phyloP scores from a whole-genome alignment of 2,888 invertebrate species.

The Pseudanteris insignis region DNA sequence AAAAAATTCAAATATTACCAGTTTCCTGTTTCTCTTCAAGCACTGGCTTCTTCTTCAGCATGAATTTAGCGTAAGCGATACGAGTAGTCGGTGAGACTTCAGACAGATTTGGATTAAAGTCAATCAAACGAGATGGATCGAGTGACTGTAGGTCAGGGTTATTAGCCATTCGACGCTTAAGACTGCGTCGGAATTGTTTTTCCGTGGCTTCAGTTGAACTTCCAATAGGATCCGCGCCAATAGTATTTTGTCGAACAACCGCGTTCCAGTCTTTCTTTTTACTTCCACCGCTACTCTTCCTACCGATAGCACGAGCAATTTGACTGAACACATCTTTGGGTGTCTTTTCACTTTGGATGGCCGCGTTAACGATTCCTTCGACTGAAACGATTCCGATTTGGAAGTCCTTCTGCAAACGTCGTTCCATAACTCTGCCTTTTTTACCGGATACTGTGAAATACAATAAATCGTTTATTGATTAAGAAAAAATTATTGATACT shows the following conservation, averaged over 20 bases:
- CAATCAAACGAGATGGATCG: conserved; percentile 79
- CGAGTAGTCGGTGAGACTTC: conserved; percentile 81
- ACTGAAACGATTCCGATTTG: conserved; percentile 82
- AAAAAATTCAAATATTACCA: no score
- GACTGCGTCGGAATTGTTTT: conserved; percentile 75
- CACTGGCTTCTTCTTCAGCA: conserved; percentile 72
- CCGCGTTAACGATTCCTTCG: conserved; percentile 81
- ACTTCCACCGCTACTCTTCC: conserved; percentile 68
- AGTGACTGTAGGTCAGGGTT: conserved; percentile 74
- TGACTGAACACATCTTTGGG: conserved; percentile 85
- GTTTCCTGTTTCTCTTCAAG: conserved; percentile 13
- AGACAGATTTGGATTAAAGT: conserved; percentile 83
- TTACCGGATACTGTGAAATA: conserved; percentile 77
- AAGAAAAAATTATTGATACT: background rate
- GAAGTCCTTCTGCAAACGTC: conserved; percentile 87
- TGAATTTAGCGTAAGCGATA: conserved; percentile 88
- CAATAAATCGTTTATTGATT: background rate
- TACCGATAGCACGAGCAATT: conserved; percentile 82
- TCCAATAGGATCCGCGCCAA: conserved; percentile 80
- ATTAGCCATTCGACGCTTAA: conserved; percentile 76
- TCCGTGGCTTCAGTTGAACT: conserved; percentile 75
- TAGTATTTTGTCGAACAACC: conserved; percentile 77
- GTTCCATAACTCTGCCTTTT: conserved; percentile 86
- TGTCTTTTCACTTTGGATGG: conserved; percentile 74
- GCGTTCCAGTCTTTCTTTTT: conserved; percentile 86